Evolutionary conservation across 2,888 invertebrate genomes (phyloP).

Genomic region (Holacanthella duospinosa): DNA sequence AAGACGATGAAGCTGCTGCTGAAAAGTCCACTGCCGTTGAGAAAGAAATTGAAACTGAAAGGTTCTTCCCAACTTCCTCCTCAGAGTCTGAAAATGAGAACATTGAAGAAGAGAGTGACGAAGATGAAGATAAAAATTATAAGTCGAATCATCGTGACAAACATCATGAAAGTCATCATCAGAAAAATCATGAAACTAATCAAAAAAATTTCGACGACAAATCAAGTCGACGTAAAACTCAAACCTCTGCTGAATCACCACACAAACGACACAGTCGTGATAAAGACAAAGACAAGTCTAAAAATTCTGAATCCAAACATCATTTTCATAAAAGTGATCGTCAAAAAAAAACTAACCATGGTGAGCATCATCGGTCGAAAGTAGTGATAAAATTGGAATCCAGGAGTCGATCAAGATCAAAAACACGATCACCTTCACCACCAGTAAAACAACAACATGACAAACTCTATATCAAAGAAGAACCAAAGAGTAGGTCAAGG

Average conservation of each 20-base stretch:
- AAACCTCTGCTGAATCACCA: neutral
- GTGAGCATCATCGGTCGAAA: too few species aligned
- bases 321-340: too few species aligned
- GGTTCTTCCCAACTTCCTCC: slow-evolving; percentile 8
- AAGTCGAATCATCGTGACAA: neutral
- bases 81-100: neutral
- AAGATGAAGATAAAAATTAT: neutral
- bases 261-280: slow-evolving; percentile 1
- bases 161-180: too few species aligned
- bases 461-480: slow-evolving; percentile 8
- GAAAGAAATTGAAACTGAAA: neutral
- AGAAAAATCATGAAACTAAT: too few species aligned
- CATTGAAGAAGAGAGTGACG: neutral
- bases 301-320: neutral
- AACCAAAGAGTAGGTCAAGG: neutral
- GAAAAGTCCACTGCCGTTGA: neutral
- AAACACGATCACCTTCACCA: neutral
- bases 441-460: neutral
- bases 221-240: neutral
- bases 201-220: neutral
- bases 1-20: neutral
- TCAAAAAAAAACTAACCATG: too few species aligned
- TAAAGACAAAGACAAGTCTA: slow-evolving; percentile 1
- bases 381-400: neutral
- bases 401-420: neutral